Evolutionary conservation across 2,888 invertebrate species (phyloP).

Genomic region (Synanthedon tipuliformis): DNA sequence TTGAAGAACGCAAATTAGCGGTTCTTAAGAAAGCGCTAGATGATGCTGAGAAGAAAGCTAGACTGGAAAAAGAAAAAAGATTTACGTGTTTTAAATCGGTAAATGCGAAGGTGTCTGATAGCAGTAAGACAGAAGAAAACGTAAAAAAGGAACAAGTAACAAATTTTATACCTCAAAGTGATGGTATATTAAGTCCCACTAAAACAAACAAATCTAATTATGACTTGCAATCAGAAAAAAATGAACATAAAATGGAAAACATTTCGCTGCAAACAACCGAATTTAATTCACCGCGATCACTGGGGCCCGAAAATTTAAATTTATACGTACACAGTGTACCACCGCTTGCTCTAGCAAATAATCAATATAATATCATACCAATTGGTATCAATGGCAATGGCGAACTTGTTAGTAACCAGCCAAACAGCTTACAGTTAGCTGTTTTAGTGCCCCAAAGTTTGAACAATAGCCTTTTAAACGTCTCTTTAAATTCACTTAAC

Average conservation of each 20-base stretch:
- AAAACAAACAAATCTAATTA: slow-evolving; percentile 51
- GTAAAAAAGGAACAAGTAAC: slow-evolving; percentile 15
- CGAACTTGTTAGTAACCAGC: slow-evolving; percentile 47
- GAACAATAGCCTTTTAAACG: slow-evolving; percentile 50
- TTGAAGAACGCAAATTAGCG: slow-evolving; percentile 79
- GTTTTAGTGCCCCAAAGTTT: slow-evolving; percentile 68
- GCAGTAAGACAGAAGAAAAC: slow-evolving; percentile 25
- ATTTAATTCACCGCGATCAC: slow-evolving; percentile 55
- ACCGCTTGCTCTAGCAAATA: slow-evolving; percentile 48
- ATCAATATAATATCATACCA: slow-evolving; percentile 57
- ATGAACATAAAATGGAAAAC: slow-evolving; percentile 40
- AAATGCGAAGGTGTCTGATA: slow-evolving; percentile 18
- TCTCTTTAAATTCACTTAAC: slow-evolving; percentile 51
- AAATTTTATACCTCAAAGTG: slow-evolving; percentile 6
- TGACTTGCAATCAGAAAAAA: slow-evolving; percentile 51
- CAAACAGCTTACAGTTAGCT: slow-evolving; percentile 70
- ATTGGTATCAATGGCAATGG: slow-evolving; percentile 48
- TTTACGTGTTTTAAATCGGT: slow-evolving; percentile 42
- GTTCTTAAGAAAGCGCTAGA: slow-evolving; percentile 82
- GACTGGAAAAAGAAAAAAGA: slow-evolving; percentile 73
- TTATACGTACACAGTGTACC: slow-evolving; percentile 57
- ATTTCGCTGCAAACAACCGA: slow-evolving; percentile 50
- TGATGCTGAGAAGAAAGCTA: slow-evolving; percentile 80
- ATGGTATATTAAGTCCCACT: slow-evolving; percentile 38
- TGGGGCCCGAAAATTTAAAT: slow-evolving; percentile 50